Base-by-base conservation (phyloP, 2,113 vertebrate species). In the Ophthalmolycus amberensis region DNA sequence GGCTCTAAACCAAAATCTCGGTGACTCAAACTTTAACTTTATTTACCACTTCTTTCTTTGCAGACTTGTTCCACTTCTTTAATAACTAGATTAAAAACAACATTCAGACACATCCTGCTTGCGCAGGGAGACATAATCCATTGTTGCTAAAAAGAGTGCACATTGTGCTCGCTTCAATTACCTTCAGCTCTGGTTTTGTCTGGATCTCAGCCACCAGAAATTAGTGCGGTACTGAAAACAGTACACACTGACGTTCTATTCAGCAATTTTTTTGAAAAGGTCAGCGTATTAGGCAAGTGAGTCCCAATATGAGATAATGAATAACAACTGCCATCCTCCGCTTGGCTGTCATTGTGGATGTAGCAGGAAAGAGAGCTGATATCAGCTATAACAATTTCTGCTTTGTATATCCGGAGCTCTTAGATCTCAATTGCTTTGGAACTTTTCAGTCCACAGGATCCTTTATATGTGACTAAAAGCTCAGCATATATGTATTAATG, bases 11-110 rank as follows among this genome's bases (percentile, higher is more conserved):
- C 32, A 32, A n/a, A 50, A 29, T 6, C 46, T 12, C 0, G 0
- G 1, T 40, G 32, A 56, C 44, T 62, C 14, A 66, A 37, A 34
- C 10, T 34, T 16, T 1, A 25, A 68, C 32, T 16, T 70, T 80
- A 18, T 68, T 44, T 58, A 4, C 15, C 2, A 29, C 50, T 40
- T 44, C 11, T 54, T 63, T 70, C 44, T 34, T 48, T 64, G n/a
- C 37, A 29, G 58, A 15, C 60, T 25, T 54, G 38, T 54, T 84
- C 18, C 25, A 11, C 38, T 22, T 7, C 9, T 70, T 66, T 58
- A 71, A 78, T 75, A 40, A 66, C 29, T 14, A 34, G 66, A 84
- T 75, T 62, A 64, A 56, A 60, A 56, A n/a, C 60, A 52, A 86
- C 46, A 50, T 54, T 60, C n/a, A 58, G 7, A 42, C 42, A 0